Evolutionary conservation across 2,113 vertebrate genomes (phyloP).

Genomic region (Oncorhynchus nerka): DNA sequence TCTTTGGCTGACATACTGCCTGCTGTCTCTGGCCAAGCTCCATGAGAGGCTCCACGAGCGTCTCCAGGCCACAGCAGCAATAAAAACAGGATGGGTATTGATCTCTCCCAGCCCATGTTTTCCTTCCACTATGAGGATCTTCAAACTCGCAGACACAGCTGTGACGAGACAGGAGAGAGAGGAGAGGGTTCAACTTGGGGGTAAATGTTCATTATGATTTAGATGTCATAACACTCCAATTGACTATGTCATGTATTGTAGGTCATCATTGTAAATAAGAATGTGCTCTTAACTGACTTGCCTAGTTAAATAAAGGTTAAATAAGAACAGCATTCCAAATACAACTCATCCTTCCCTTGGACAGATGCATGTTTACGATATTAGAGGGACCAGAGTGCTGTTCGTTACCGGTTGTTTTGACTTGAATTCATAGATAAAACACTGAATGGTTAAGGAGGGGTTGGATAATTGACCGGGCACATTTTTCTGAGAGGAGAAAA

Average conservation of each 20-base stretch:
- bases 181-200: conserved; percentile 28
- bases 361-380: not conserved
- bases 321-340: not conserved
- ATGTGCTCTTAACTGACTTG: no score
- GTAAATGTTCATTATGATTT: conserved; percentile 8
- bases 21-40: conserved; percentile 40
- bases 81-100: conserved; percentile 45
- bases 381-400: not conserved
- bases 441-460: not conserved
- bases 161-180: conserved; percentile 40
- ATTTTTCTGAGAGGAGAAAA: conserved; percentile 10
- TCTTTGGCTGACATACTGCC: conserved; percentile 45
- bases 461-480: conserved; percentile 4
- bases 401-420: conserved; percentile 1
- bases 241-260: not conserved
- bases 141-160: conserved; percentile 49
- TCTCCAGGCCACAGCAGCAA: conserved; percentile 35
- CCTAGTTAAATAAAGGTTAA: no score
- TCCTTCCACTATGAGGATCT: conserved; percentile 49
- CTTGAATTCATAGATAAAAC: not conserved
- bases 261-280: no score
- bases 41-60: not conserved
- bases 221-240: conserved; percentile 1
- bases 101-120: conserved; percentile 46
- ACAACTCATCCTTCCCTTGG: not conserved